Conservation (phyloP, 2,113 vertebrate species). For the Grus americana region DNA sequence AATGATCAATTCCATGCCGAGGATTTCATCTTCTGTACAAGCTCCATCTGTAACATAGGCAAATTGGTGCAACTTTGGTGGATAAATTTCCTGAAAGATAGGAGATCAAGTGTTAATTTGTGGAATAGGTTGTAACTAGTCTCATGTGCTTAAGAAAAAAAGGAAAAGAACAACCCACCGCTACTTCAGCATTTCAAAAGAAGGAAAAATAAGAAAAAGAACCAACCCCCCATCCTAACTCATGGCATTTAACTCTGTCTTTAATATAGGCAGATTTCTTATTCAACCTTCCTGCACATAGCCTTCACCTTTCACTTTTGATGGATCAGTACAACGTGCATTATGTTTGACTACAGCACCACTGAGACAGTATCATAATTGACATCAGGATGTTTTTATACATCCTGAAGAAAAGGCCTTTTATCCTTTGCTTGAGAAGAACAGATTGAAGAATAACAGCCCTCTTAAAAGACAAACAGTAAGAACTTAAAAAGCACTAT, state of each 20-base stretch:
- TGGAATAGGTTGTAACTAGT: not conserved
- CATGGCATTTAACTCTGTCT: not conserved
- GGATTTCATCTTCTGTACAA: slow-evolving; percentile 93
- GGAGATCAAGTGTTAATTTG: not conserved
- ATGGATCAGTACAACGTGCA: not conserved
- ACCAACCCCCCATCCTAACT: not conserved
- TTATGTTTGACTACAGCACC: not conserved
- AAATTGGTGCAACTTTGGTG: slow-evolving; percentile 95
- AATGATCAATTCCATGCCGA: slow-evolving; percentile 92
- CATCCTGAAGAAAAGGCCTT: not conserved
- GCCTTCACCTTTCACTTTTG: not conserved
- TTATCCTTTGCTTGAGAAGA: not conserved
- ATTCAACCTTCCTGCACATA: not conserved
- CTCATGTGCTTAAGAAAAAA: not conserved
- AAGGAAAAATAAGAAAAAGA: not conserved
- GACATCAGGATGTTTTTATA: not conserved
- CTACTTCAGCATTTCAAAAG: not conserved
- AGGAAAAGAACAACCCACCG: not conserved
- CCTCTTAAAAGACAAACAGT: not conserved
- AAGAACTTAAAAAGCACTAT: not conserved
- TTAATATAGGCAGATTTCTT: not conserved
- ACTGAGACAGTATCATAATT: not conserved
- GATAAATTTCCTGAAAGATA: slow-evolving; percentile 90
- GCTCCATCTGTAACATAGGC: slow-evolving; percentile 96
- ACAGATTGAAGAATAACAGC: not conserved